Evolutionary conservation across 2,888 invertebrate species (phyloP).

Genomic region (Pammene aurita): DNA sequence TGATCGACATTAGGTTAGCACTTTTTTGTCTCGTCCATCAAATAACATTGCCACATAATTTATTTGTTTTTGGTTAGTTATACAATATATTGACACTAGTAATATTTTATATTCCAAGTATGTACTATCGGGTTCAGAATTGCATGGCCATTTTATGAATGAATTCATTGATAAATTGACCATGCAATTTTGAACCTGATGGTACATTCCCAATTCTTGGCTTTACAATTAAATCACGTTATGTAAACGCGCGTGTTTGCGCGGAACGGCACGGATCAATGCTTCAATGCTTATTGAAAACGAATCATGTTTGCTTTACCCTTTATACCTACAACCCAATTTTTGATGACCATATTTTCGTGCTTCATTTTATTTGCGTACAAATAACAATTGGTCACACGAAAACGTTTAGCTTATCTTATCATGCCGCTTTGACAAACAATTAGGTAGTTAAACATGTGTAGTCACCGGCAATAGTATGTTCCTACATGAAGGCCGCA

Average conservation of each 20-base stretch:
- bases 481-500: too few relatives aligned
- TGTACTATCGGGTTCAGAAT: too few relatives aligned
- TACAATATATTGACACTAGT: too few relatives aligned
- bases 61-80: too few relatives aligned
- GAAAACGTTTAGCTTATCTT: not conserved
- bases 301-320: constrained; percentile 1
- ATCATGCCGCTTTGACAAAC: not conserved
- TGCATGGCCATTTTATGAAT: too few relatives aligned
- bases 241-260: constrained; percentile 24
- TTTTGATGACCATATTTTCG: constrained; percentile 5
- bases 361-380: not conserved
- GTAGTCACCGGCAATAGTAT: too few relatives aligned
- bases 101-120: too few relatives aligned
- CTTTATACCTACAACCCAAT: not conserved
- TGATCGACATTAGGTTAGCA: too few relatives aligned
- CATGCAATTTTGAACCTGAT: too few relatives aligned
- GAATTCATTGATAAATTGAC: too few relatives aligned
- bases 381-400: not conserved
- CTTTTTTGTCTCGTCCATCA: too few relatives aligned
- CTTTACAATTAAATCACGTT: constrained; percentile 24
- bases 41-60: too few relatives aligned
- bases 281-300: constrained; percentile 26
- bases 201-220: not conserved
- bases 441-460: not conserved
- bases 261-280: constrained; percentile 14